Evolutionary conservation across 1,140 invertebrate species (phyloP).

Genomic region (Gonioctena quinquepunctata): DNA sequence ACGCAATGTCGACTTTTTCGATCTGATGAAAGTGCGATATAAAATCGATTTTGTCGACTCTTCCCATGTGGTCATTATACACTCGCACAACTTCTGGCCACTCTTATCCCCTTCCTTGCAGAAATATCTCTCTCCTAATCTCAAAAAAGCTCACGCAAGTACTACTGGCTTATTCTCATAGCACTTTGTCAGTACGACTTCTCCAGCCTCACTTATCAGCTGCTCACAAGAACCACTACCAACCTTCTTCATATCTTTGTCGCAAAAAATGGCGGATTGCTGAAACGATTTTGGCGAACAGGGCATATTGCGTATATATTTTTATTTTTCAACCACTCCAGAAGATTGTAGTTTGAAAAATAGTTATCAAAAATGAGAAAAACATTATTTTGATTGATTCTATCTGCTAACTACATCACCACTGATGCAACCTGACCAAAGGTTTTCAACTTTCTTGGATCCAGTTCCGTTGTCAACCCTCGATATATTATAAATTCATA

Average conservation of each 20-base stretch:
- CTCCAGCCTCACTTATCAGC: neutral
- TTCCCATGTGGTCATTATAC: slow-evolving; percentile 53
- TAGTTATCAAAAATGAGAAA: slow-evolving; percentile 43
- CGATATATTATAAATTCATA: slow-evolving; percentile 47
- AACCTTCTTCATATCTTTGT: slow-evolving; percentile 38
- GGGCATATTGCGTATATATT: slow-evolving; percentile 38
- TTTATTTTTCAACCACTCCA: slow-evolving; percentile 51
- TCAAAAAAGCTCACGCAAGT: slow-evolving; percentile 9
- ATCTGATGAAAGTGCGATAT: slow-evolving; percentile 43
- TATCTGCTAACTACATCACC: slow-evolving; percentile 20
- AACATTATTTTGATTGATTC: slow-evolving; percentile 10
- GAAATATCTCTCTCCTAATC: slow-evolving; percentile 7
- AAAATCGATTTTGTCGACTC: slow-evolving; percentile 51
- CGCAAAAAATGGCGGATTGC: slow-evolving; percentile 43
- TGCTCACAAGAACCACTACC: slow-evolving; percentile 1
- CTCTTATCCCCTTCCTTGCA: slow-evolving; percentile 24
- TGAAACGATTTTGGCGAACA: neutral
- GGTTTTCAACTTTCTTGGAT: neutral
- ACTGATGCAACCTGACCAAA: slow-evolving; percentile 12
- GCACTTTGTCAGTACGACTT: slow-evolving; percentile 20
- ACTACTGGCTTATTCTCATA: slow-evolving; percentile 9
- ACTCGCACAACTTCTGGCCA: slow-evolving; percentile 47
- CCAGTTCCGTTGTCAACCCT: slow-evolving; percentile 40
- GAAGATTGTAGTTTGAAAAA: slow-evolving; percentile 51
- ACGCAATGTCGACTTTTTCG: slow-evolving; percentile 48